A percentile compares a stretch with the other conserved stretches of the same genome.
phyloP scores from a whole-genome alignment of 1,140 invertebrate species.

The Cotesia glomerata region DNA sequence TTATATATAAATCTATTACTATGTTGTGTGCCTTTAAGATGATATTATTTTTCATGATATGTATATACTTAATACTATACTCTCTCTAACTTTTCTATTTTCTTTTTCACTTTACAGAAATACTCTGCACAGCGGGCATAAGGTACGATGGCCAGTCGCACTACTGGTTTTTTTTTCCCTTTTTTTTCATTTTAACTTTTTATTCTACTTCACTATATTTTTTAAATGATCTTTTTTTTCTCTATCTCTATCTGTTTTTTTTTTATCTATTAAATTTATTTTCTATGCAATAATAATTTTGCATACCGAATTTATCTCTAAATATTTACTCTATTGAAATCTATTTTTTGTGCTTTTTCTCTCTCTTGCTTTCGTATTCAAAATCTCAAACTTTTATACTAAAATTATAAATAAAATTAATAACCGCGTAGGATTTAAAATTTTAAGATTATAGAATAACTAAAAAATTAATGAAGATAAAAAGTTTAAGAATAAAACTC shows the following conservation, averaged over 20 bases:
- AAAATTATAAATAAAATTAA: too few species aligned
- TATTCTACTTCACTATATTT: constrained; percentile 22
- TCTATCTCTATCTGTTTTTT: constrained; percentile 23
- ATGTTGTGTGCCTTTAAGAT: constrained; percentile 5
- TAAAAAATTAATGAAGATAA: too few species aligned
- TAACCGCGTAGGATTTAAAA: too few species aligned
- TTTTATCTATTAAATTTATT: neutral
- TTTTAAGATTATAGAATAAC: too few species aligned
- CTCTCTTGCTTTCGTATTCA: neutral
- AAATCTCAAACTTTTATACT: neutral
- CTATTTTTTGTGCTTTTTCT: neutral
- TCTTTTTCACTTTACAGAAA: constrained; percentile 62
- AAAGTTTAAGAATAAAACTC: too few species aligned
- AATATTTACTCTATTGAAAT: neutral
- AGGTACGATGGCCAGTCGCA: constrained; percentile 49
- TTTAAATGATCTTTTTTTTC: constrained; percentile 6
- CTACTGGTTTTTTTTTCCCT: neutral
- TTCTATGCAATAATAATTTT: neutral
- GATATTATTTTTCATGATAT: constrained; percentile 4
- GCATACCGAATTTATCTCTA: neutral
- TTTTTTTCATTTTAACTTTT: neutral
- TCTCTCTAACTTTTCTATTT: constrained; percentile 59
- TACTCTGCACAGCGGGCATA: constrained; percentile 61
- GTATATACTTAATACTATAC: constrained; percentile 27
- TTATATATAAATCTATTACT: neutral